Evolutionary conservation across 2,888 invertebrate genomes (phyloP).

Genomic region (Rhingia campestris): DNA sequence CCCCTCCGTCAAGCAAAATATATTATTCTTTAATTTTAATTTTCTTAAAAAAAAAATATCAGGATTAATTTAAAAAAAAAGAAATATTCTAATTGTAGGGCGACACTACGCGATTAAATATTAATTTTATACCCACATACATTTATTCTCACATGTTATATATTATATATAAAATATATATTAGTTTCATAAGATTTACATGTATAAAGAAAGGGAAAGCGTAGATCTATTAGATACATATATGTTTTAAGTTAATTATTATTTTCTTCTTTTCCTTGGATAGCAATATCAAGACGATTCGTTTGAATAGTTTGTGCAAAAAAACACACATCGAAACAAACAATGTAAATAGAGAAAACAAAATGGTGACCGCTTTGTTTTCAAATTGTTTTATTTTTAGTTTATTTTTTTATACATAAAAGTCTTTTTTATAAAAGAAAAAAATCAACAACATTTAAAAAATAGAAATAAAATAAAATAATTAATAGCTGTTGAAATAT

Average conservation of each 20-base stretch:
- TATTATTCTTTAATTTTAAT: conserved; percentile 32
- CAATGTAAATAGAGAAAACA: conserved; percentile 47
- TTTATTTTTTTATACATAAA: conserved; percentile 46
- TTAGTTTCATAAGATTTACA: conserved; percentile 58
- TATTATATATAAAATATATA: conserved; percentile 46
- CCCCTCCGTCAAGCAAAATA: conserved; percentile 3
- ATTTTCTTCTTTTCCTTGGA: conserved; percentile 21
- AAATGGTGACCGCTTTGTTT: conserved; percentile 43
- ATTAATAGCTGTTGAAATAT: conserved; percentile 54
- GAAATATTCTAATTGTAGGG: conserved; percentile 4
- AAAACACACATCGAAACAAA: conserved; percentile 15
- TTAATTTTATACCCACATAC: conserved; percentile 46
- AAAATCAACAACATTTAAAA: conserved; percentile 15
- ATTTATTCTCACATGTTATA: conserved; percentile 58
- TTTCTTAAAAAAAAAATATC: conserved; percentile 24
- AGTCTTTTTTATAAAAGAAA: conserved; percentile 14
- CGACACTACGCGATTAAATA: conserved; percentile 12
- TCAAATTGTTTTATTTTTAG: conserved; percentile 33
- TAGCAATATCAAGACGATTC: conserved; percentile 28
- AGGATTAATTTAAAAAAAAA: conserved; percentile 45
- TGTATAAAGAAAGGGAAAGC: conserved; percentile 23
- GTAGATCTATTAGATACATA: conserved; percentile 14
- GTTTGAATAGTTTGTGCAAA: neutral
- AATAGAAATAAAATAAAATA: conserved; percentile 18
- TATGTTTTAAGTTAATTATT: conserved; percentile 4